Percentiles rank a stretch among this genome's conserved stretches.
Evolutionary conservation across 2,113 vertebrate species (phyloP).

Genomic region (Mustela lutreola): DNA sequence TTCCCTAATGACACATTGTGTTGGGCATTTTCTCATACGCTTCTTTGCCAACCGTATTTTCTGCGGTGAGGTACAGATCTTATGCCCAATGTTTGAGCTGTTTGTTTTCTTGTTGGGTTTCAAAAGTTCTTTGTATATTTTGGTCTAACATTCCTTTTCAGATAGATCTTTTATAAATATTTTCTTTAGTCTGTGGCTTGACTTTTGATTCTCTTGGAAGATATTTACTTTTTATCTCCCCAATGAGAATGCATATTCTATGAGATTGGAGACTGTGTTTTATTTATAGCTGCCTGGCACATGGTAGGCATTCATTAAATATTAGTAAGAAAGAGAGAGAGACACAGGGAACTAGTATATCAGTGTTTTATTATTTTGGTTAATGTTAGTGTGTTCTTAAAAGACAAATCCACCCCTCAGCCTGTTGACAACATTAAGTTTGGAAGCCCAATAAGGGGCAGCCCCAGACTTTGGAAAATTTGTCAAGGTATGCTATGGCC

Average conservation of each 20-base stretch:
- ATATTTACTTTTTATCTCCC: conserved; percentile 2
- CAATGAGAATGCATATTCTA: not conserved
- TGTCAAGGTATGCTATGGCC: not conserved
- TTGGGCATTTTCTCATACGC: not conserved
- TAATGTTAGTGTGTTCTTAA: not conserved
- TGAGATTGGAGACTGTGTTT: not conserved
- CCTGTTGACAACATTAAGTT: not conserved
- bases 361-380: conserved; percentile 9
- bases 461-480: not conserved
- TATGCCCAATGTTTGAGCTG: not conserved
- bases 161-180: conserved; percentile 39
- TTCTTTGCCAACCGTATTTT: not conserved
- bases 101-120: conserved; percentile 14
- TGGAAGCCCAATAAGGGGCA: not conserved
- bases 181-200: not conserved
- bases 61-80: not conserved
- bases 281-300: not conserved
- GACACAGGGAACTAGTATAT: not conserved
- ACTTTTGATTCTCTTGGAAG: not conserved
- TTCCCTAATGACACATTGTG: not conserved
- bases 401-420: not conserved
- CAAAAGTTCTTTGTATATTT: not conserved
- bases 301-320: not conserved
- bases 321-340: not conserved
- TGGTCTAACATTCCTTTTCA: conserved; percentile 2